phyloP scores from a whole-genome alignment of 2,113 vertebrate genomes.

The Poecilia latipinna region DNA sequence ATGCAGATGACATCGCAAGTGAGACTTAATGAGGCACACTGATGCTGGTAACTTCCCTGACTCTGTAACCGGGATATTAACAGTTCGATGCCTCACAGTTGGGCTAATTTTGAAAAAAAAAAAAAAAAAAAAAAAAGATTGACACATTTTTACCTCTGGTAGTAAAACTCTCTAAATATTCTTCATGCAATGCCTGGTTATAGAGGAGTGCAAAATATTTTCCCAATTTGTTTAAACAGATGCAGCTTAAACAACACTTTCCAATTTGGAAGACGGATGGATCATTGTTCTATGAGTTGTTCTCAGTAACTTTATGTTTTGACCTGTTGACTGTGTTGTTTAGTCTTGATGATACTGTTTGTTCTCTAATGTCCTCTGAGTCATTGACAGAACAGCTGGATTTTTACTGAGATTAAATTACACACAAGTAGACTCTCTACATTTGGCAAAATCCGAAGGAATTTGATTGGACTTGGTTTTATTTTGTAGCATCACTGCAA shows the following conservation, averaged over 20 bases:
- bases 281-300: too few relatives aligned
- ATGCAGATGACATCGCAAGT: constrained; percentile 32
- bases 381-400: too few relatives aligned
- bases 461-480: too few relatives aligned
- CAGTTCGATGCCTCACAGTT: background rate
- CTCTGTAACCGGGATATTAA: constrained; percentile 18
- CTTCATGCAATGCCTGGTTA: background rate
- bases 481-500: too few relatives aligned
- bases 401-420: too few relatives aligned
- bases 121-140: background rate
- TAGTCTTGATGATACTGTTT: too few relatives aligned
- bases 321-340: too few relatives aligned
- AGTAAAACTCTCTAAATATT: background rate
- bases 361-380: too few relatives aligned
- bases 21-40: constrained; percentile 7
- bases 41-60: background rate
- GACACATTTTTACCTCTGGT: constrained; percentile 2
- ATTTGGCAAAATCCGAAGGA: too few relatives aligned
- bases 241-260: background rate
- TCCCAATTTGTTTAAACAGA: background rate
- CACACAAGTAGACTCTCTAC: too few relatives aligned
- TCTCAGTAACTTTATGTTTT: too few relatives aligned
- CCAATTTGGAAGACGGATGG: too few relatives aligned
- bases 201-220: background rate
- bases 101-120: background rate